Evolutionary conservation across 92 coral and sea anemone genomes (phyloP).

Genomic region (Bergia puertoricense): DNA sequence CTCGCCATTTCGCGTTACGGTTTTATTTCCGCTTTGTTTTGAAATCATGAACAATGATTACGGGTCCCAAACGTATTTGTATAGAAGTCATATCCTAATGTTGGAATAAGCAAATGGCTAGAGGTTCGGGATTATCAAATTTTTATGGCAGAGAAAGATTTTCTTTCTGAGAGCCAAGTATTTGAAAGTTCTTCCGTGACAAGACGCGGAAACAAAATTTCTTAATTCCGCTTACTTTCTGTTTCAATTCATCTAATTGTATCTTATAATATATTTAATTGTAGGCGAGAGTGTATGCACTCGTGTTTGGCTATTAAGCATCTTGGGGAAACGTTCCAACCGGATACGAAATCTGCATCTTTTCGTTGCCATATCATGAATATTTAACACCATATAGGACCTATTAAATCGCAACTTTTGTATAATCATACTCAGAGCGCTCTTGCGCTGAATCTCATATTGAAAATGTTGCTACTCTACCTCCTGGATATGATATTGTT

Average conservation of each 20-base stretch:
- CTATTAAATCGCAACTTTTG: background rate
- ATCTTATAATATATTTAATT: background rate
- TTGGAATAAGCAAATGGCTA: background rate
- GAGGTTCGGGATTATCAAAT: background rate
- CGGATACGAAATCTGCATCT: background rate
- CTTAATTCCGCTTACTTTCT: background rate
- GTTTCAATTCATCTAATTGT: conserved; percentile 4
- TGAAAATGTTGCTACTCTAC: background rate
- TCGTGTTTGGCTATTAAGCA: background rate
- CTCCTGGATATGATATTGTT: background rate
- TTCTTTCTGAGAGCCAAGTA: background rate
- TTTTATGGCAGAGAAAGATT: background rate
- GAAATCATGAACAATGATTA: background rate
- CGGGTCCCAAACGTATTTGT: background rate
- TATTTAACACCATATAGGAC: background rate
- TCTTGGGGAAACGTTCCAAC: conserved; percentile 10
- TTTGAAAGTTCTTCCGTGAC: background rate
- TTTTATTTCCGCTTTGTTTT: background rate
- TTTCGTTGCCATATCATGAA: background rate
- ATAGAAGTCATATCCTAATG: background rate
- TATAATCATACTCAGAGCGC: background rate
- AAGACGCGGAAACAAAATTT: background rate
- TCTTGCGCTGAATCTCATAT: background rate
- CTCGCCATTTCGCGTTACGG: background rate
- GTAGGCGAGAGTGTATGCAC: background rate